These are phyloP conservation scores for Hafferia zeledoni DNA, from an alignment of 2,797 vertebrate genomes.

Conservation along the genomic window DNA sequence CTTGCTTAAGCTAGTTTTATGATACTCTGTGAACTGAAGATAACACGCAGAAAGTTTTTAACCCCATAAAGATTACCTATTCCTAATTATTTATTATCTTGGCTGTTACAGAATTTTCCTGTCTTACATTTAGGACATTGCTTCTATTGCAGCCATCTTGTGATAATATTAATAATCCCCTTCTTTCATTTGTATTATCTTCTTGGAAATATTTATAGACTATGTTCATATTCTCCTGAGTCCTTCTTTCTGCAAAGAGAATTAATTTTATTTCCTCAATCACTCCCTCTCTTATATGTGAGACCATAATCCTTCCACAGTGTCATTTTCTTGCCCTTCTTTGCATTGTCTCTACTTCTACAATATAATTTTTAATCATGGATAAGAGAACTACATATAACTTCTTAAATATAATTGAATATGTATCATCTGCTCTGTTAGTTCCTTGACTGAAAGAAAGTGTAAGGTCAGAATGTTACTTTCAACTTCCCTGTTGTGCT, in stretches of 20 bases:
- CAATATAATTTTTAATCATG: not conserved
- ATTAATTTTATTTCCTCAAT: slow-evolving; percentile 51
- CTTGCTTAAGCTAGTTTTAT: not conserved
- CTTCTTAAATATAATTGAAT: slow-evolving; percentile 16
- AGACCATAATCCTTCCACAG: slow-evolving; percentile 1
- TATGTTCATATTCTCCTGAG: slow-evolving; percentile 22
- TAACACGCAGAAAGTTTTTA: not conserved
- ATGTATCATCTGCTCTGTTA: not conserved
- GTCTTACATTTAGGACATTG: slow-evolving; percentile 23
- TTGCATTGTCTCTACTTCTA: slow-evolving; percentile 15
- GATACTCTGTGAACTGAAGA: not conserved
- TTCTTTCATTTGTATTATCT: slow-evolving; percentile 57
- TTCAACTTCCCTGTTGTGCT: not conserved
- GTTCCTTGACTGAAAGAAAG: not conserved
- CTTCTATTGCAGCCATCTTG: slow-evolving; percentile 27
- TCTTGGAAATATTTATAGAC: slow-evolving; percentile 50
- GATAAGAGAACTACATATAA: not conserved
- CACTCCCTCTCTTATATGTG: not conserved
- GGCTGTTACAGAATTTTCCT: not conserved
- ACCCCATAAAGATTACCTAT: not conserved
- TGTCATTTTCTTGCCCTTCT: slow-evolving; percentile 36
- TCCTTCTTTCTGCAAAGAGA: slow-evolving; percentile 18
- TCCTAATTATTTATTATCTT: slow-evolving; percentile 50
- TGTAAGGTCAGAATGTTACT: not conserved
- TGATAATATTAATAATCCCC: slow-evolving; percentile 54